Percentiles rank a stretch among this genome's conserved stretches.
Evolutionary conservation across 2,888 invertebrate species (phyloP).

Genomic region (Perizoma flavofasciatum): DNA sequence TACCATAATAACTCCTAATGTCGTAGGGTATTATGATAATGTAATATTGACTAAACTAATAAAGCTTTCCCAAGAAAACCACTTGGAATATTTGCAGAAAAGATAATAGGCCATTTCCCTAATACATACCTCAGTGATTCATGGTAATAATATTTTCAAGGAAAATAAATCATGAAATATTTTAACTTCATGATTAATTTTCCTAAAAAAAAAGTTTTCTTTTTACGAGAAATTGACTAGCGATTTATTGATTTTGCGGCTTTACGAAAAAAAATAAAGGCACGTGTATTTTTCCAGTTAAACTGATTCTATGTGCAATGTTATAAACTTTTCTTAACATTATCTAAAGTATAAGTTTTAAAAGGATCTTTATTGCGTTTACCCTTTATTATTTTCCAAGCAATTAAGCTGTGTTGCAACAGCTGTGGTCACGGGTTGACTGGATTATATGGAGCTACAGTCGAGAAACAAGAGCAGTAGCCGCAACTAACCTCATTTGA

Average conservation of each 20-base stretch:
- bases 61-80: conserved; percentile 25
- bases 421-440: no score
- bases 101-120: conserved; percentile 23
- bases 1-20: conserved; percentile 15
- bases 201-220: not conserved
- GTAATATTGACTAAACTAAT: conserved; percentile 29
- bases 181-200: conserved; percentile 1
- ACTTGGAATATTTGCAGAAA: conserved; percentile 23
- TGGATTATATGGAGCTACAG: no score
- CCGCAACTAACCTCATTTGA: no score
- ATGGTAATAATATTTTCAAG: conserved; percentile 15
- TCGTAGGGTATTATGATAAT: conserved; percentile 26
- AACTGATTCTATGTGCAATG: not conserved
- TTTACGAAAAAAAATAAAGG: not conserved
- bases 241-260: not conserved
- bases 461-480: no score
- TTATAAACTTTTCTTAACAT: no score
- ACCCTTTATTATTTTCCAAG: no score
- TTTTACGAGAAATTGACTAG: not conserved
- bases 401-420: no score
- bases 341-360: no score
- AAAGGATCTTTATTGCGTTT: no score
- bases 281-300: not conserved
- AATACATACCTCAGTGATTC: conserved; percentile 18
- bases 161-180: conserved; percentile 20